These are phyloP conservation scores for Noctua janthe DNA, from an alignment of 2,888 invertebrate genomes.

Conservation along the genomic window DNA sequence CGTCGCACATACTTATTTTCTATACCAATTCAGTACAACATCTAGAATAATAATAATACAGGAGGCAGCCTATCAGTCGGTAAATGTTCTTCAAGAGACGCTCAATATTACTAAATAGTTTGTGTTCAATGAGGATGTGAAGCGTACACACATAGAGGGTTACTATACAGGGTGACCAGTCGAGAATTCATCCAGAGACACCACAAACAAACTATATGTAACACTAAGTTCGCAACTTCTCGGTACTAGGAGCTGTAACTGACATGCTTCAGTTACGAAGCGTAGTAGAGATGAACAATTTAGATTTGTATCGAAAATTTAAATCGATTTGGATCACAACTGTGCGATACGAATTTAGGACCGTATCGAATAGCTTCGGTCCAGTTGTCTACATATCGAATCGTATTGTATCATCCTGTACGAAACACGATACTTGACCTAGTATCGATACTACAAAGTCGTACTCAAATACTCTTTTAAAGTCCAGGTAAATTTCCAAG, in stretches of 20 bases:
- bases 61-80: not conserved
- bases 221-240: constrained; percentile 48
- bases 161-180: constrained; percentile 6
- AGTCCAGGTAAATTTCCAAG: not conserved
- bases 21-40: not conserved
- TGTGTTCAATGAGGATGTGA: not conserved
- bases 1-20: not conserved
- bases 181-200: constrained; percentile 24
- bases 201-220: constrained; percentile 42
- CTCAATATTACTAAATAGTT: not conserved
- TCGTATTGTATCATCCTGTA: not conserved
- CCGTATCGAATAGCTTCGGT: not conserved
- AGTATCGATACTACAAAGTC: not conserved
- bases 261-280: constrained; percentile 46
- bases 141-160: not conserved
- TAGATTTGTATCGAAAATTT: not conserved
- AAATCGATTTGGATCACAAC: not conserved
- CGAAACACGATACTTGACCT: not conserved
- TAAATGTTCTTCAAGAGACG: not conserved
- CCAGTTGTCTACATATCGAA: not conserved
- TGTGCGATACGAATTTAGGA: not conserved
- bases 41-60: not conserved
- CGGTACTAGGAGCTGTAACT: constrained; percentile 26
- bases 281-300: not conserved
- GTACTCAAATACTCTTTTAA: not conserved